phyloP scores from a whole-genome alignment of 2,113 vertebrate genomes.

The Formicarius rufipectus region DNA sequence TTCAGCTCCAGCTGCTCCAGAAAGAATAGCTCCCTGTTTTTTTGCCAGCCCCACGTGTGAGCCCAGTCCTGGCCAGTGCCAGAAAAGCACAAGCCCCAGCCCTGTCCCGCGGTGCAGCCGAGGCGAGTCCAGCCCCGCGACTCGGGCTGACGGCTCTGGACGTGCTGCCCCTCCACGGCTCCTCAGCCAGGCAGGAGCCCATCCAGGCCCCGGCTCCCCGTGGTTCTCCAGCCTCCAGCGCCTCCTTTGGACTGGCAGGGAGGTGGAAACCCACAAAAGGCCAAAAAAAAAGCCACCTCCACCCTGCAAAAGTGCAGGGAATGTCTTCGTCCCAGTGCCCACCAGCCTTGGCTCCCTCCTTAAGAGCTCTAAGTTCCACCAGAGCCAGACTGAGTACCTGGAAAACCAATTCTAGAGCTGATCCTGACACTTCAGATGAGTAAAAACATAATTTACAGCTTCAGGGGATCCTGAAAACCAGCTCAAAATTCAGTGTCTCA shows the following conservation, averaged over 20 bases:
- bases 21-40: constrained; percentile 30
- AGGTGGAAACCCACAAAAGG: not conserved
- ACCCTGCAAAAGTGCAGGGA: not conserved
- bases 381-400: not conserved
- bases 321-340: not conserved
- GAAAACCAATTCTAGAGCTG: not conserved
- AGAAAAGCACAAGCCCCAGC: not conserved
- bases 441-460: not conserved
- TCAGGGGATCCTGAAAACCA: not conserved
- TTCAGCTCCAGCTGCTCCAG: constrained; percentile 28
- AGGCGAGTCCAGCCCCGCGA: not conserved
- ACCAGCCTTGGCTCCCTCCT: not conserved
- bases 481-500: not conserved
- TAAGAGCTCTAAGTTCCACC: not conserved
- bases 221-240: fast-evolving
- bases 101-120: not conserved
- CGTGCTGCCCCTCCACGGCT: not conserved
- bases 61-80: not conserved
- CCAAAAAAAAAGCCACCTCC: not conserved
- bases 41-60: constrained; percentile 7
- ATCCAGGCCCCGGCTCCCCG: not conserved
- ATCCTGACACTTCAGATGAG: not conserved
- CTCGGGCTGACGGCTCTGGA: not conserved
- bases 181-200: not conserved
- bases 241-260: not conserved